A percentile compares a stretch with the other conserved stretches of the same genome.
These are phyloP conservation scores for Drosophila littoralis DNA, from an alignment of 1,140 invertebrate species.

Conservation along the genomic window DNA sequence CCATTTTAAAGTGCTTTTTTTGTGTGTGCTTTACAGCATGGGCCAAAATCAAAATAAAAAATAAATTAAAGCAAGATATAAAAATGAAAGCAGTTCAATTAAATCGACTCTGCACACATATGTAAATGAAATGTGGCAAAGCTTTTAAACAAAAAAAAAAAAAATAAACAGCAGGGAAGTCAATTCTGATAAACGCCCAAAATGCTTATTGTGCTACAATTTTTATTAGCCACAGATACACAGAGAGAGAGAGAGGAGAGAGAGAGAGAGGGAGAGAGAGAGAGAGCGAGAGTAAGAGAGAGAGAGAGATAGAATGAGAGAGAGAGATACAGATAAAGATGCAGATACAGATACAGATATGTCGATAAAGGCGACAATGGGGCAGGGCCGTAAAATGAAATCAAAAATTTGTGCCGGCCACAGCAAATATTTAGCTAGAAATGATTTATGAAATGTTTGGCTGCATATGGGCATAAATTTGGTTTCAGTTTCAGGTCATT, in stretches of 20 bases:
- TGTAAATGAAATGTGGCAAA: conserved; percentile 62
- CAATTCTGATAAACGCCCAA: conserved; percentile 55
- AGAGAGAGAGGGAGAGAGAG: not conserved
- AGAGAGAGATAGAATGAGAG: too few species aligned
- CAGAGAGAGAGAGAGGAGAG: not conserved
- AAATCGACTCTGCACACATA: conserved; percentile 7
- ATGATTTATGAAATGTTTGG: conserved; percentile 57
- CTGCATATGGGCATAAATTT: conserved; percentile 4
- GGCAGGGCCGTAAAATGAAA: conserved; percentile 63
- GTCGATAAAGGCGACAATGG: conserved; percentile 53
- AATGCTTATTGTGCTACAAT: conserved; percentile 63
- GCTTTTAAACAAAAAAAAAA: conserved; percentile 31
- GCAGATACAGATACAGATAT: conserved; percentile 25
- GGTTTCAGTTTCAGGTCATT: not conserved
- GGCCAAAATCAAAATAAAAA: conserved; percentile 9
- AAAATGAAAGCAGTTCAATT: conserved; percentile 25
- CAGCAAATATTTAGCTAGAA: conserved; percentile 66
- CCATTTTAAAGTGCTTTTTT: conserved; percentile 39
- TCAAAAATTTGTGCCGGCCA: conserved; percentile 64
- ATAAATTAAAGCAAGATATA: conserved; percentile 8
- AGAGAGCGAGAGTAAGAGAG: not conserved
- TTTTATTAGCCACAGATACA: conserved; percentile 61
- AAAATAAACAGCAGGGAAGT: conserved; percentile 19
- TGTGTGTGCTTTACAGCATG: not conserved
- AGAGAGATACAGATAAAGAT: too few species aligned